A percentile compares a stretch with the other conserved stretches of the same genome.
Conservation (phyloP, 23 tunicate species). For the Trididemnum miniatum region DNA sequence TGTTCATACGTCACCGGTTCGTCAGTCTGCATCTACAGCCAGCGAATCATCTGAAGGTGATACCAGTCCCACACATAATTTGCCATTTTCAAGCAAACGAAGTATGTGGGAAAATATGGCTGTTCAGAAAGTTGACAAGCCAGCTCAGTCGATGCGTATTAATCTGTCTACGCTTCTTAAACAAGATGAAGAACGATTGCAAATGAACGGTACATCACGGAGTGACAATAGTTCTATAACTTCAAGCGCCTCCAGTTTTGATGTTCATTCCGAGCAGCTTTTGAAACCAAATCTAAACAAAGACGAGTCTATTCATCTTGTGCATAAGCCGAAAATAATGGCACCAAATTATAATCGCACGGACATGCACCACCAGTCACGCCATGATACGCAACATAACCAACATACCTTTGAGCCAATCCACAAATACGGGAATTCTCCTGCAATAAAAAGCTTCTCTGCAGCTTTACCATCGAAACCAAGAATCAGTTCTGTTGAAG, state of each 20-base stretch:
- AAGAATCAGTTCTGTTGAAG: not conserved
- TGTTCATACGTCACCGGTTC: not conserved
- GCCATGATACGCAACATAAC: not conserved
- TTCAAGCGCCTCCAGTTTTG: not conserved
- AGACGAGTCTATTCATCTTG: not conserved
- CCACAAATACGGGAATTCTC: conserved; percentile 6
- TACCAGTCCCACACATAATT: not conserved
- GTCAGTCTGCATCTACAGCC: not conserved
- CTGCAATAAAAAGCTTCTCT: not conserved
- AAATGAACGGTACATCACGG: not conserved
- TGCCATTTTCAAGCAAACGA: conserved; percentile 58
- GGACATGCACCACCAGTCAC: not conserved
- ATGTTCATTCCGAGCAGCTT: not conserved
- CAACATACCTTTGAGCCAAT: not conserved
- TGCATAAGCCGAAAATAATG: conserved; percentile 28
- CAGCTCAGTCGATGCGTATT: not conserved
- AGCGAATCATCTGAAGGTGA: not conserved
- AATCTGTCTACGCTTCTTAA: conserved; percentile 38
- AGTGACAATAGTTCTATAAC: not conserved
- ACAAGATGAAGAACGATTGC: conserved; percentile 32
- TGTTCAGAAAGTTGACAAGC: not conserved
- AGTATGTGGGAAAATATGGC: conserved; percentile 73
- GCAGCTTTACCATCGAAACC: conserved; percentile 25
- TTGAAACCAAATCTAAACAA: not conserved
- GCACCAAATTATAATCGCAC: not conserved